Conservation (phyloP, 1,140 invertebrate genomes). For the Odontomachus brunneus region DNA sequence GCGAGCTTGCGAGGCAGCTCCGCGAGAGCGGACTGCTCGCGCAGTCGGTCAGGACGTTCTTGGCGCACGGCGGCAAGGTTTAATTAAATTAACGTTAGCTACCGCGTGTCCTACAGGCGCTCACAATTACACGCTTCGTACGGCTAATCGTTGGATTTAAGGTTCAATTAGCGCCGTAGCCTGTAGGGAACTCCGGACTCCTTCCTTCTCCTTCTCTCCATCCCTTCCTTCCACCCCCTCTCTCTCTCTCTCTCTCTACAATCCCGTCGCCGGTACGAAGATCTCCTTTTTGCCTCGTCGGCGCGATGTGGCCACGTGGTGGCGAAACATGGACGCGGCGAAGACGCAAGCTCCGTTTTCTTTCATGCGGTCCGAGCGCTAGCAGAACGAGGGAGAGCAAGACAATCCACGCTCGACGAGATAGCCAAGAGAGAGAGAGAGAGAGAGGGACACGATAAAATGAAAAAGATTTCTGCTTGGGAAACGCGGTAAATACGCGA, state of each 20-base stretch:
- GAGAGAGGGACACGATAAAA: neutral
- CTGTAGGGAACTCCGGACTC: constrained; percentile 21
- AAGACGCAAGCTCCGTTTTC: constrained; percentile 15
- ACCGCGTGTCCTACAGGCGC: constrained; percentile 57
- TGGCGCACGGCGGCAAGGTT: constrained; percentile 65
- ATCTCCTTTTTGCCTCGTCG: constrained; percentile 1
- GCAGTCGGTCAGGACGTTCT: constrained; percentile 66
- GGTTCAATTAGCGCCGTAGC: constrained; percentile 72
- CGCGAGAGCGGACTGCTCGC: too few species aligned
- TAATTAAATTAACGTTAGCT: constrained; percentile 81
- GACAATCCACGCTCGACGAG: neutral
- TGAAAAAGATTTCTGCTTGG: too few species aligned
- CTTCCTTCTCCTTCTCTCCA: neutral
- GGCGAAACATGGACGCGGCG: constrained; percentile 7
- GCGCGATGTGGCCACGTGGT: neutral
- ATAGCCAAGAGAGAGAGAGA: neutral
- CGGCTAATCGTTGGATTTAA: constrained; percentile 76
- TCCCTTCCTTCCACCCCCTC: neutral
- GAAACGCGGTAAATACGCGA: constrained; percentile 25
- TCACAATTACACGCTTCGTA: constrained; percentile 78
- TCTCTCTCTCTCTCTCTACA: neutral
- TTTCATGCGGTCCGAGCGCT: constrained; percentile 2
- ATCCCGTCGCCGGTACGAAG: neutral
- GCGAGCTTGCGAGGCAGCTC: neutral
- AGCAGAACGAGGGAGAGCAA: neutral